Evolutionary conservation across 2,888 invertebrate species (phyloP).

Genomic region (Aporophyla nigra): DNA sequence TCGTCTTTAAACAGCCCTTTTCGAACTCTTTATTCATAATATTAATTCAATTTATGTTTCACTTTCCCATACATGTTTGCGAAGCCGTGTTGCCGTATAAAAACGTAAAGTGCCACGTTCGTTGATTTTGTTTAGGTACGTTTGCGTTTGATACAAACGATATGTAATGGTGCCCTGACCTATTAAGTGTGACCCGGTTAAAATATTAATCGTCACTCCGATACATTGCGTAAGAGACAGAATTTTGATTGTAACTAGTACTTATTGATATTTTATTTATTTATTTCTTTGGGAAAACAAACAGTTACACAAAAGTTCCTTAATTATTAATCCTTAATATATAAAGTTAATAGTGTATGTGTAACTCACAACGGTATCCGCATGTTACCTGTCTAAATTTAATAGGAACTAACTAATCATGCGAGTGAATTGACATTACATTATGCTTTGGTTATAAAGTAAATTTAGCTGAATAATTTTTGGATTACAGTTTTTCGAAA

Average conservation of each 20-base stretch:
- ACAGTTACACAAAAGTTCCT: no score
- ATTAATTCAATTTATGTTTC: conserved; percentile 23
- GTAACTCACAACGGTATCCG: no score
- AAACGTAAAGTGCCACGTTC: conserved; percentile 35
- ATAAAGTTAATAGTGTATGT: no score
- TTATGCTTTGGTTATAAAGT: no score
- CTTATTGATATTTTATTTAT: neutral
- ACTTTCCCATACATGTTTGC: conserved; percentile 27
- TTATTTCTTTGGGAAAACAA: no score
- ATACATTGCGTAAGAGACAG: conserved; percentile 68
- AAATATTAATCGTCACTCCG: conserved; percentile 75
- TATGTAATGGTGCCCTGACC: conserved; percentile 73
- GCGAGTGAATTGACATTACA: no score
- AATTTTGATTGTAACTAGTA: neutral
- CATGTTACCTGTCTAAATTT: no score
- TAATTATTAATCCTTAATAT: no score
- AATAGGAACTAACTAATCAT: no score
- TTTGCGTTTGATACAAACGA: conserved; percentile 63
- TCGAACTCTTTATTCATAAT: neutral
- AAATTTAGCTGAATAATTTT: no score
- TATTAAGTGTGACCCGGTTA: conserved; percentile 76
- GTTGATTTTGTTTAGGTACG: conserved; percentile 68
- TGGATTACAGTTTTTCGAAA: no score
- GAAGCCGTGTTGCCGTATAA: conserved; percentile 39
- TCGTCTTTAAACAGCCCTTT: neutral